Conservation (phyloP, 2,797 vertebrate genomes). For the Myiotriccus ornatus region DNA sequence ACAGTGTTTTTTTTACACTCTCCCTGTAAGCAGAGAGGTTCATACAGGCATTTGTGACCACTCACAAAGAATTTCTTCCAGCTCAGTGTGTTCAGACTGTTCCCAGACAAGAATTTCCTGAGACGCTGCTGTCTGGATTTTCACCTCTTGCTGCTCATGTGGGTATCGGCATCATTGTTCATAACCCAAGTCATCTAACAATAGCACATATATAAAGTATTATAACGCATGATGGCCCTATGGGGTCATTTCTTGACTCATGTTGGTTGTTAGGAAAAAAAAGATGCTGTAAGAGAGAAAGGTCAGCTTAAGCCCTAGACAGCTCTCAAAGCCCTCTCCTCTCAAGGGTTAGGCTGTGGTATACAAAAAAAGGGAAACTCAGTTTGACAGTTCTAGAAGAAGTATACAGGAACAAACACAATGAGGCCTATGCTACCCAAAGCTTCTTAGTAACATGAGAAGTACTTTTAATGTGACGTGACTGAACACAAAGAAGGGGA, state of each 20-base stretch:
- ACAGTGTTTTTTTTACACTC: not conserved
- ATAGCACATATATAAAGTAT: not conserved
- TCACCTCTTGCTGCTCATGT: not conserved
- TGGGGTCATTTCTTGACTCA: not conserved
- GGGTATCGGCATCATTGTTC: not conserved
- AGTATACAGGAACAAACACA: not conserved
- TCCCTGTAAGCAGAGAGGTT: not conserved
- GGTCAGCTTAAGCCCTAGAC: not conserved
- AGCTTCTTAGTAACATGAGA: not conserved
- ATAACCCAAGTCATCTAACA: not conserved
- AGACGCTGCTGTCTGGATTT: not conserved
- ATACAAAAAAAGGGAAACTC: not conserved
- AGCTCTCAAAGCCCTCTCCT: not conserved
- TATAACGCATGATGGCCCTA: not conserved
- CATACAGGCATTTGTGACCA: not conserved
- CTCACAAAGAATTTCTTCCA: not conserved
- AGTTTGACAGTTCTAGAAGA: not conserved
- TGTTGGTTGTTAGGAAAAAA: not conserved
- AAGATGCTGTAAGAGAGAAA: not conserved
- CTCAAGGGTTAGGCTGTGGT: not conserved
- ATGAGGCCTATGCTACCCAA: not conserved
- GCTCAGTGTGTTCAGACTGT: constrained; percentile 10
- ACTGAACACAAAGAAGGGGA: not conserved
- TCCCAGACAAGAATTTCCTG: constrained; percentile 9
- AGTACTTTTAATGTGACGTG: not conserved